Percentiles rank a stretch among this genome's conserved stretches.
phyloP scores from a whole-genome alignment of 2,797 vertebrate genomes.

The Chiroxiphia lanceolata region DNA sequence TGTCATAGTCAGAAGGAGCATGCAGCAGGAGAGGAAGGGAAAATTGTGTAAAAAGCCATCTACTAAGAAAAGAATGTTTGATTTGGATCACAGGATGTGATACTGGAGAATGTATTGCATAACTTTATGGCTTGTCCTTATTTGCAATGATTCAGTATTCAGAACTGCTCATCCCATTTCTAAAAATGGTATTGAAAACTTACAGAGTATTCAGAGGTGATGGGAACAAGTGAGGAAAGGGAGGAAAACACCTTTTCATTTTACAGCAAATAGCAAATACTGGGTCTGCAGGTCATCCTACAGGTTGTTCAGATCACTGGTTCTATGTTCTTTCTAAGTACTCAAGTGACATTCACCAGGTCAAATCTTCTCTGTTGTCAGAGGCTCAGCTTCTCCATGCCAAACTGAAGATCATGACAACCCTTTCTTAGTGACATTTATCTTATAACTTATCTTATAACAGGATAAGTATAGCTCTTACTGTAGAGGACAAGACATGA shows the following conservation, averaged over 20 bases:
- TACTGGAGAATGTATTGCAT: slow-evolving; percentile 66
- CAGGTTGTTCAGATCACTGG: background rate
- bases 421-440: background rate
- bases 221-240: slow-evolving; percentile 8
- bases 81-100: slow-evolving; percentile 71
- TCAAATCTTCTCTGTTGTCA: background rate
- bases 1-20: slow-evolving; percentile 43
- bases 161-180: slow-evolving; percentile 60
- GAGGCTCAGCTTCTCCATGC: background rate
- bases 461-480: background rate
- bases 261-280: background rate
- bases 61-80: slow-evolving; percentile 71
- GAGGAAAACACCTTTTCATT: slow-evolving; percentile 36
- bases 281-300: background rate
- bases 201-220: slow-evolving; percentile 42
- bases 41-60: slow-evolving; percentile 65
- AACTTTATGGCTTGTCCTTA: slow-evolving; percentile 70
- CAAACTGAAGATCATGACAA: background rate
- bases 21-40: background rate
- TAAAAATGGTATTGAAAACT: slow-evolving; percentile 68
- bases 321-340: background rate
- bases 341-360: background rate
- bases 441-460: background rate
- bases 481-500: background rate
- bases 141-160: slow-evolving; percentile 70